A percentile compares a stretch with the other conserved stretches of the same genome.
These are phyloP conservation scores for Copidosoma aretas DNA, from an alignment of 2,888 invertebrate species.

Conservation along the genomic window DNA sequence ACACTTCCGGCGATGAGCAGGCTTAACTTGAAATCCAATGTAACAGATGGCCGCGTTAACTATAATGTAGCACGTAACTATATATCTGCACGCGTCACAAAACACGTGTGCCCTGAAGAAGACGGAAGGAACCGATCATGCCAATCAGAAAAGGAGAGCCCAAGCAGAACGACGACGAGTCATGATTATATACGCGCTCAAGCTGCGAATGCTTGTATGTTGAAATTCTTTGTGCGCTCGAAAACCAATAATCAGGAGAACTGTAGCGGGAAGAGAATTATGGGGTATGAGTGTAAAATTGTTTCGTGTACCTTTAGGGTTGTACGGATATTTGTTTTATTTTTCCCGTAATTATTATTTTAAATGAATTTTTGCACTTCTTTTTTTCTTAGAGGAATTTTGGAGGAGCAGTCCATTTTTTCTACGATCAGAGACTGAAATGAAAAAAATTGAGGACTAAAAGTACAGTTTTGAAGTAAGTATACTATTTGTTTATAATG, in stretches of 20 bases:
- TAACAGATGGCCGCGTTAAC: conserved; percentile 13
- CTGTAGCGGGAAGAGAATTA: neutral
- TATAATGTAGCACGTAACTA: conserved; percentile 17
- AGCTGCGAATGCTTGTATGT: neutral
- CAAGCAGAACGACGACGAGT: conserved; percentile 22
- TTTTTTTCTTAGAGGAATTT: too few relatives aligned
- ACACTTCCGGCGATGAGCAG: conserved; percentile 23
- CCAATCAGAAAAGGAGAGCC: conserved; percentile 19
- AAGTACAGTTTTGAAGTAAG: too few relatives aligned
- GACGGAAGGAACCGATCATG: conserved; percentile 29
- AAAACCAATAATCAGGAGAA: neutral
- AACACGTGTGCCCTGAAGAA: conserved; percentile 4
- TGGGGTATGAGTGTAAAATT: neutral
- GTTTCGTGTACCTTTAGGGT: neutral
- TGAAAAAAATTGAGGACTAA: too few relatives aligned
- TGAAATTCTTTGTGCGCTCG: neutral
- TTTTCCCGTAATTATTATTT: too few relatives aligned
- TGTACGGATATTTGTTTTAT: too few relatives aligned
- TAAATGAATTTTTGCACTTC: too few relatives aligned
- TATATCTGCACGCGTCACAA: conserved; percentile 30
- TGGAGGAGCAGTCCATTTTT: too few relatives aligned
- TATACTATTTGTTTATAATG: too few relatives aligned
- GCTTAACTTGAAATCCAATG: neutral
- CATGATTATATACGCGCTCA: conserved; percentile 14
- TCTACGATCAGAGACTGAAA: too few relatives aligned